Evolutionary conservation across 2,888 invertebrate genomes (phyloP).

Genomic region (Apamea anceps): DNA sequence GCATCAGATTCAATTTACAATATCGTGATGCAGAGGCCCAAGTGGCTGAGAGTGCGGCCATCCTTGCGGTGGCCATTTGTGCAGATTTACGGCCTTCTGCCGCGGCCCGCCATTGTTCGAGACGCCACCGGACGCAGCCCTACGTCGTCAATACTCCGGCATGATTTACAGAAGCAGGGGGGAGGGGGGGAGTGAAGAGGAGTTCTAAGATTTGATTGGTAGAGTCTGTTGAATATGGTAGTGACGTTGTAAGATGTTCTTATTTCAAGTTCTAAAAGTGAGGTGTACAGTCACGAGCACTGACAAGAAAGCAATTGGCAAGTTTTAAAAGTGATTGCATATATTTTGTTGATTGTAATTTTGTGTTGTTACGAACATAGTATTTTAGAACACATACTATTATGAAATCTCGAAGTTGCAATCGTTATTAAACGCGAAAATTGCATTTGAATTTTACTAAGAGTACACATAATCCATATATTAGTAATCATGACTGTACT

Average conservation of each 20-base stretch:
- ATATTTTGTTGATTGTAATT: neutral
- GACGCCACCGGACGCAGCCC: slow-evolving; percentile 34
- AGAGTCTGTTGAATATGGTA: neutral
- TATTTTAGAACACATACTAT: no score
- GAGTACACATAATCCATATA: no score
- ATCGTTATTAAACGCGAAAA: no score
- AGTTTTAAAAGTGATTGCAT: neutral
- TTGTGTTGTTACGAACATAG: no score
- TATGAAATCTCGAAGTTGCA: no score
- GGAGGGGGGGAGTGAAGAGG: neutral
- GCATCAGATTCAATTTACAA: slow-evolving; percentile 40
- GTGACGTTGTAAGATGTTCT: neutral
- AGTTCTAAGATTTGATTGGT: neutral
- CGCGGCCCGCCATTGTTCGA: slow-evolving; percentile 63
- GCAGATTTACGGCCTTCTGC: slow-evolving; percentile 68
- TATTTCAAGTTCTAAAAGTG: neutral
- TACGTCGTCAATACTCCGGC: slow-evolving; percentile 58
- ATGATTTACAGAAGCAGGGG: slow-evolving; percentile 50
- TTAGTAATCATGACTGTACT: no score
- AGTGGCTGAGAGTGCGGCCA: slow-evolving; percentile 40
- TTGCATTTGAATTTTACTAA: no score
- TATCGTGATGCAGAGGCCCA: slow-evolving; percentile 6
- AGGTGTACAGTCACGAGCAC: neutral
- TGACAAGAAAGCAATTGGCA: neutral
- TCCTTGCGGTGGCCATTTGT: slow-evolving; percentile 65